Percentiles rank a stretch among this genome's conserved stretches.
These are phyloP conservation scores for Protomyctophum bolini DNA, from an alignment of 2,113 vertebrate species.

Conservation along the genomic window DNA sequence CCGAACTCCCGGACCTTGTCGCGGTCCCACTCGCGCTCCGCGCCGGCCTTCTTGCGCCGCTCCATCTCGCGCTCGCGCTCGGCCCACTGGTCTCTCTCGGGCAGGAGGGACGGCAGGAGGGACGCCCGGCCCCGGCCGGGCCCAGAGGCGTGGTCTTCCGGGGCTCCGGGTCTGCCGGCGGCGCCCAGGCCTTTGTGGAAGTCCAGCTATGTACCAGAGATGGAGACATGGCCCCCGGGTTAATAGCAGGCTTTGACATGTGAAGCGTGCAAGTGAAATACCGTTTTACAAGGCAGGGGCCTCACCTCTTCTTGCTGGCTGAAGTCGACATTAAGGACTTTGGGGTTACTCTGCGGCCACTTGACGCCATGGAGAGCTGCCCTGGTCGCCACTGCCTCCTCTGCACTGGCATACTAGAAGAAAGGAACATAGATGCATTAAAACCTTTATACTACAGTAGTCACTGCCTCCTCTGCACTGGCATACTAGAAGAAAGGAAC, in stretches of 20 bases:
- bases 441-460: too few species aligned
- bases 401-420: slow-evolving; percentile 83
- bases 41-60: slow-evolving; percentile 86
- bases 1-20: slow-evolving; percentile 87
- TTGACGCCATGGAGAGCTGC: slow-evolving; percentile 90
- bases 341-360: slow-evolving; percentile 93
- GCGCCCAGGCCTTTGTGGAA: slow-evolving; percentile 85
- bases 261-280: neutral
- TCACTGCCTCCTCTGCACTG: too few species aligned
- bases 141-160: slow-evolving; percentile 53
- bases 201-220: slow-evolving; percentile 82
- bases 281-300: neutral
- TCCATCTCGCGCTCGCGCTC: slow-evolving; percentile 85
- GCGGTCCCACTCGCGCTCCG: slow-evolving; percentile 91
- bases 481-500: too few species aligned
- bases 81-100: slow-evolving; percentile 75
- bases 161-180: slow-evolving; percentile 68
- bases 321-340: slow-evolving; percentile 90
- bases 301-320: slow-evolving; percentile 90
- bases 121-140: slow-evolving; percentile 26
- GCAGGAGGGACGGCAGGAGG: slow-evolving; percentile 58
- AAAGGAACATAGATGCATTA: slow-evolving; percentile 3
- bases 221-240: neutral
- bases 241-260: neutral
- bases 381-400: slow-evolving; percentile 86